A percentile compares a stretch with the other conserved stretches of the same genome.
Evolutionary conservation across 2,888 invertebrate species (phyloP).

Genomic region (Odontomyia ornata): DNA sequence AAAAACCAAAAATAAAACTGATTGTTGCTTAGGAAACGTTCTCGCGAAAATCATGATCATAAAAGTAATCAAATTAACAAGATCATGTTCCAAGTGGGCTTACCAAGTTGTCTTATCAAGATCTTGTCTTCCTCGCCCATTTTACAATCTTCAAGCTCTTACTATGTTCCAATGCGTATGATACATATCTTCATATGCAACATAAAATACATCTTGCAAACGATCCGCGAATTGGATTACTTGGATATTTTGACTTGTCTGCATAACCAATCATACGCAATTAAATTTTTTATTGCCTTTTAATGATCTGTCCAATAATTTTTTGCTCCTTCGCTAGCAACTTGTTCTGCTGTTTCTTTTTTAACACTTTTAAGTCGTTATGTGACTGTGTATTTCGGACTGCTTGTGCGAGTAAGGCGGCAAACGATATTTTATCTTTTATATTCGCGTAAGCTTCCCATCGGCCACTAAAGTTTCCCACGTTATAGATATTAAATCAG

Average conservation of each 20-base stretch:
- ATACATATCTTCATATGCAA: background rate
- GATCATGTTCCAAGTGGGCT: conserved; percentile 10
- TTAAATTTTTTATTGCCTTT: conserved; percentile 26
- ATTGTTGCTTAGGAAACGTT: too few relatives aligned
- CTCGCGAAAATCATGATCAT: background rate
- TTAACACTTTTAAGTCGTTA: background rate
- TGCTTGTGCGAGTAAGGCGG: background rate
- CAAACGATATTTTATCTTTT: background rate
- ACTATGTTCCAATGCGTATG: too few relatives aligned
- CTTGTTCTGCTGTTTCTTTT: background rate
- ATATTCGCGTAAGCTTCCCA: conserved; percentile 28
- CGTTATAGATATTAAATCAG: conserved; percentile 12
- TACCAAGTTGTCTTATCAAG: conserved; percentile 4
- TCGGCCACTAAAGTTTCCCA: conserved; percentile 3
- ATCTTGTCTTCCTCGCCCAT: conserved; percentile 7
- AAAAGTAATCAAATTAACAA: conserved; percentile 16
- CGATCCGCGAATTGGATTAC: background rate
- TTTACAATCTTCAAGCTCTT: too few relatives aligned
- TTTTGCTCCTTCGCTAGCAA: background rate
- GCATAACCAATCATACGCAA: conserved; percentile 16
- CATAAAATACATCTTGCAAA: background rate
- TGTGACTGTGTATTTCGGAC: background rate
- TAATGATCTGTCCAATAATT: conserved; percentile 12
- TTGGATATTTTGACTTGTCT: background rate
- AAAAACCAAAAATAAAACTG: too few relatives aligned